Percentiles rank a stretch among this genome's conserved stretches.
These are phyloP conservation scores for Aphidius ervi DNA, from an alignment of 1,140 invertebrate genomes.

Conservation along the genomic window DNA sequence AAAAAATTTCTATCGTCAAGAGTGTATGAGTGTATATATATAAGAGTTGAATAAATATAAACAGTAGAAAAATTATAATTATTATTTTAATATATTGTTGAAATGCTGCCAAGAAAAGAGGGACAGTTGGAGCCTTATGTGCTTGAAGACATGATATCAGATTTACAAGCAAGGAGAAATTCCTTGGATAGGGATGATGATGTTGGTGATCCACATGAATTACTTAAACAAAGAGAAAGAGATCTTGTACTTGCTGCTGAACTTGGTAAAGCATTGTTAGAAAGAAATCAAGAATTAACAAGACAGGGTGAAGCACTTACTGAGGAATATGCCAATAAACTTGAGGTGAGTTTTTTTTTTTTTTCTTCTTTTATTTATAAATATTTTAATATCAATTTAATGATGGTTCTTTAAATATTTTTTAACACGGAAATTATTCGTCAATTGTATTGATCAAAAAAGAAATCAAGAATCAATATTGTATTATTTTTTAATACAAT, in stretches of 20 bases:
- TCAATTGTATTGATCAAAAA: too few relatives aligned
- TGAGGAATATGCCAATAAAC: conserved; percentile 86
- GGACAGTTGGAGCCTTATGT: conserved; percentile 57
- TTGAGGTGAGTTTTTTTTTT: conserved; percentile 71
- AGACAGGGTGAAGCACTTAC: conserved; percentile 78
- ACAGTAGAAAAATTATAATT: neutral
- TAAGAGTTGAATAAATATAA: neutral
- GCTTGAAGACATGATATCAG: conserved; percentile 55
- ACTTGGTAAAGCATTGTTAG: conserved; percentile 88
- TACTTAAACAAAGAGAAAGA: conserved; percentile 87
- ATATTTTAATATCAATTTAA: conserved; percentile 3
- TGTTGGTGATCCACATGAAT: conserved; percentile 70
- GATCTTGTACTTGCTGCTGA: conserved; percentile 91
- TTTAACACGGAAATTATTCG: too few relatives aligned
- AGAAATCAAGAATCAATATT: too few relatives aligned
- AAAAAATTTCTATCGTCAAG: too few relatives aligned
- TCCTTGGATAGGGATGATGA: conserved; percentile 42
- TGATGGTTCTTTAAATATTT: conserved; percentile 6
- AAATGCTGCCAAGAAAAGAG: conserved; percentile 54
- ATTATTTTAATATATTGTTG: neutral
- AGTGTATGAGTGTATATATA: too few relatives aligned
- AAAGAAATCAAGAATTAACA: conserved; percentile 89
- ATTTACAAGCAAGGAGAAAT: conserved; percentile 40
- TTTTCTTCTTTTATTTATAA: conserved; percentile 1
- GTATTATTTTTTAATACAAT: too few relatives aligned